Base-by-base conservation (phyloP, 1,140 invertebrate genomes). In the Cydia strobilella region DNA sequence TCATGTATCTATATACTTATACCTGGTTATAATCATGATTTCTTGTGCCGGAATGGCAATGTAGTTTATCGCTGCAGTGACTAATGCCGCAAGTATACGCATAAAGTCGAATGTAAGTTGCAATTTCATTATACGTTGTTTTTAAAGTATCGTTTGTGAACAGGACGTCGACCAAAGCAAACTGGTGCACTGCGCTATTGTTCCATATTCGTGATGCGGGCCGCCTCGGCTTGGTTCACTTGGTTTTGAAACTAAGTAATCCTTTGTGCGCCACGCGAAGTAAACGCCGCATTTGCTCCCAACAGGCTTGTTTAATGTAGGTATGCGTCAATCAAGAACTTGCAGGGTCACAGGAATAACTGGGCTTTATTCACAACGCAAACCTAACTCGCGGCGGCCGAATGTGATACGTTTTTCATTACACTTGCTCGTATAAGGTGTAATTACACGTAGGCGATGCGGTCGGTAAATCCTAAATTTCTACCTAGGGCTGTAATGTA, bases 61-160 rank as follows among this genome's bases (percentile, higher is more conserved):
- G 18, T 23, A 59, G 18, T 59, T 59, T 59, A 59, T 23, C 9
- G 20, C 12, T 59, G 54, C 54, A n/a, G 54, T 59, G 51, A 54
- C 51, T 54, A 18, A 54, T 54, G 18, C 51, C 6, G n/a, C 15
- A 18, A 54, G 51, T n/a, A 6, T 4, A 15, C n/a, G 15, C 48
- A 18, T n/a, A 51, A 51, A n/a, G 48, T 4, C 51, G 6, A 15
- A n/a, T n/a, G n/a, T n/a, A n/a, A n/a, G n/a, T n/a, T 59, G 51
- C 6, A 20, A 59, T 18, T 20, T 2, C 7, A 20, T 10, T 18
- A 6, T 10, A 20, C 18, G 3, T 12, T 59, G 51, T 51, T 59
- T 51, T 23, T 20, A 59, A 59, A 59, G 51, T 59, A 59, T 9
- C n/a, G 51, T 59, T 59, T 20, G 51, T 20, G 51, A 59, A n/a